These are phyloP conservation scores for Circaetus cinerascens DNA, from an alignment of 2,113 vertebrate genomes.

Conservation along the genomic window DNA sequence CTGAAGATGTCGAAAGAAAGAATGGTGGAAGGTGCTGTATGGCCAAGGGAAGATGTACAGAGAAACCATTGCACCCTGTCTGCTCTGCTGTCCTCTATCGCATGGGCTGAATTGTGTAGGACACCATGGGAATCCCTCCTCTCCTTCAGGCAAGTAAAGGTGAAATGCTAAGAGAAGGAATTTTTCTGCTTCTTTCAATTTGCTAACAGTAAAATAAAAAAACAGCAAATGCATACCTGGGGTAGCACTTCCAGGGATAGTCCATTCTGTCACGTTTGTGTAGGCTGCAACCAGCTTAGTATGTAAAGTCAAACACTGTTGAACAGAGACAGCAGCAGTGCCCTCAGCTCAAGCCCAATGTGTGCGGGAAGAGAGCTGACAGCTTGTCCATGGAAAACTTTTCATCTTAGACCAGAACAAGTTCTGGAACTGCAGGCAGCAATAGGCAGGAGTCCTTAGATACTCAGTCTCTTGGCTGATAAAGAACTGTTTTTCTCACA, in stretches of 20 bases:
- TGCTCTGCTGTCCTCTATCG: background rate
- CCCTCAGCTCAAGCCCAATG: fast-evolving
- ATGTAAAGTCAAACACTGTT: background rate
- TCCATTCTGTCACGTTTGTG: background rate
- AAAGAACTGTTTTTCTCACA: background rate
- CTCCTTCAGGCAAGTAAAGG: background rate
- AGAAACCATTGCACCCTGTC: background rate
- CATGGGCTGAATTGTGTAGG: background rate
- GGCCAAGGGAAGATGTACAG: background rate
- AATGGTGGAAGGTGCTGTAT: background rate
- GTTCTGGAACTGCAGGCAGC: background rate
- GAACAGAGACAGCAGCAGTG: background rate
- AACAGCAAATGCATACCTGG: background rate
- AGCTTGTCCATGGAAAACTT: background rate
- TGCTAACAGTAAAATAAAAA: background rate
- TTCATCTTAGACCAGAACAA: background rate
- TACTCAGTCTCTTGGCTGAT: background rate
- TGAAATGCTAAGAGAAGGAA: background rate
- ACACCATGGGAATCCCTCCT: background rate
- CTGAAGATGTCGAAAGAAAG: background rate
- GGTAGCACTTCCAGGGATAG: background rate
- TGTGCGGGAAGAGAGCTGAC: background rate
- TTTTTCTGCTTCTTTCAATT: background rate
- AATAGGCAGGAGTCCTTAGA: background rate
- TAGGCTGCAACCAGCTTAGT: background rate